phyloP scores from a whole-genome alignment of 2,888 invertebrate species.

The Amphimallon solstitiale region DNA sequence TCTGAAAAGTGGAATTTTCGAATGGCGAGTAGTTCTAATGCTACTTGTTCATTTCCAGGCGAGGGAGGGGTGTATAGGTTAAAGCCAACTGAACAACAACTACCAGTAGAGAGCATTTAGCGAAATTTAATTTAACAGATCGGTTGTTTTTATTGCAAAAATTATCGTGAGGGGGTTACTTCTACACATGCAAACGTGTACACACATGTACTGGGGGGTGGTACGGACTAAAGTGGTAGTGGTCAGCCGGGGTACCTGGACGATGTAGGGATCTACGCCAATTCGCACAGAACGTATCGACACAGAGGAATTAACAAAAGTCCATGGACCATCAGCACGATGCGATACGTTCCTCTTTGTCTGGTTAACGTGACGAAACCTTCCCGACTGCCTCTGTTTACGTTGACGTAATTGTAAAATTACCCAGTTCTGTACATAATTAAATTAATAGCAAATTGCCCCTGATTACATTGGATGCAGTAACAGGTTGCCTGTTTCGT shows the following conservation, averaged over 20 bases:
- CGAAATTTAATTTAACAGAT: conserved; percentile 63
- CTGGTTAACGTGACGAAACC: too few relatives aligned
- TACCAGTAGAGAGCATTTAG: conserved; percentile 53
- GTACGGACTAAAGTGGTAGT: background rate
- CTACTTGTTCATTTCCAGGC: too few relatives aligned
- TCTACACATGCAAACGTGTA: background rate
- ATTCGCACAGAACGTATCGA: too few relatives aligned
- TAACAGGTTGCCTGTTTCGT: conserved; percentile 40
- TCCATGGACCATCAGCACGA: background rate
- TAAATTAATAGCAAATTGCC: conserved; percentile 43
- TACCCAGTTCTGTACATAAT: conserved; percentile 32
- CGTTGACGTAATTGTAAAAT: conserved; percentile 28
- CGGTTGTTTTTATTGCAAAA: conserved; percentile 61
- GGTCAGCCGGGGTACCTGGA: too few relatives aligned
- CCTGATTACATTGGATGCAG: conserved; percentile 35
- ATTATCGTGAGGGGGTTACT: conserved; percentile 43
- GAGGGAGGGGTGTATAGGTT: too few relatives aligned
- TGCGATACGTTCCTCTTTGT: background rate
- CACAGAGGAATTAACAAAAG: too few relatives aligned
- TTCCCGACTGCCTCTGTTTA: background rate
- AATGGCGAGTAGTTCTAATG: too few relatives aligned
- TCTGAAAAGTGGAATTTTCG: too few relatives aligned
- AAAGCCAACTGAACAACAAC: background rate
- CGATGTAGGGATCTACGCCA: too few relatives aligned
- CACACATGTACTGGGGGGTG: background rate